Percentiles rank a stretch among this genome's conserved stretches.
Conservation (phyloP, 2,797 vertebrate genomes). For the Novumbra hubbsi region DNA sequence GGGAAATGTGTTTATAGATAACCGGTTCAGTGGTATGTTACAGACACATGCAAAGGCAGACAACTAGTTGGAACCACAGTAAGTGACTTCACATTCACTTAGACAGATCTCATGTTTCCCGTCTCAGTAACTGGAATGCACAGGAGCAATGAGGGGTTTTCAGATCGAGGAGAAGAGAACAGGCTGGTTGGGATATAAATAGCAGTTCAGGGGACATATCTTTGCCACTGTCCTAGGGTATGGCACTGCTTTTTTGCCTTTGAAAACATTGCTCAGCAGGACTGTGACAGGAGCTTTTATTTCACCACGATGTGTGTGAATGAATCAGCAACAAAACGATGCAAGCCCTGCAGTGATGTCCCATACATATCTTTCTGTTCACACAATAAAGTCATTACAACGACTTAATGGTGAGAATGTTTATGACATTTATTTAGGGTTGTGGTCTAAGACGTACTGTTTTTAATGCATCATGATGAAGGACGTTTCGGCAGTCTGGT, state of each 20-base stretch:
- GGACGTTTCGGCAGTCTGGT: not conserved
- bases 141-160: not conserved
- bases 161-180: slow-evolving; percentile 6
- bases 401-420: not conserved
- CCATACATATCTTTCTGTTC: not conserved
- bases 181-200: not conserved
- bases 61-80: not conserved
- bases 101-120: not conserved
- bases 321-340: not conserved
- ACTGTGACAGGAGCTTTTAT: not conserved
- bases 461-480: not conserved
- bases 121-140: not conserved
- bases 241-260: slow-evolving; percentile 4
- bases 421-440: not conserved
- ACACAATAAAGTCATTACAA: not conserved
- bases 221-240: not conserved
- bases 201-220: slow-evolving; percentile 8
- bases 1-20: not conserved
- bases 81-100: not conserved
- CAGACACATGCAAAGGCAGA: not conserved
- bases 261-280: not conserved
- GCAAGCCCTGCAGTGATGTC: not conserved
- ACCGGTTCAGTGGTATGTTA: not conserved
- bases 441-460: not conserved
- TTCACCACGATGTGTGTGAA: not conserved